phyloP scores from a whole-genome alignment of 2,113 vertebrate genomes.

The Serinus canaria region DNA sequence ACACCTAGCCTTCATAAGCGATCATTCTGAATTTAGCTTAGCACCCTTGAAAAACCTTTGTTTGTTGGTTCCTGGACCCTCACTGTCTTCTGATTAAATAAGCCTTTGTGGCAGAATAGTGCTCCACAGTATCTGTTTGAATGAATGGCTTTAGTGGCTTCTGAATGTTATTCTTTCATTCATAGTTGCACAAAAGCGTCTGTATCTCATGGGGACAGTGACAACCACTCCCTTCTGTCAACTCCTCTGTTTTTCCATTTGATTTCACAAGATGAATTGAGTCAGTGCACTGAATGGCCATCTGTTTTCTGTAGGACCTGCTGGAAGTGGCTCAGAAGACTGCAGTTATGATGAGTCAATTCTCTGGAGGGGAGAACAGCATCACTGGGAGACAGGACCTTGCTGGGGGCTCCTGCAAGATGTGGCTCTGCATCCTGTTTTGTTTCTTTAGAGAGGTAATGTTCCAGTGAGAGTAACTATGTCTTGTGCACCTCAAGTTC shows the following conservation, averaged over 20 bases:
- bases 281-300: neutral
- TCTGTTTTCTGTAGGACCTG: neutral
- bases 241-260: neutral
- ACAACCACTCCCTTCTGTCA: neutral
- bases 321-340: neutral
- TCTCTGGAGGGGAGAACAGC: neutral
- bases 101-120: neutral
- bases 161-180: conserved; percentile 7
- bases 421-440: neutral
- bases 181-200: neutral
- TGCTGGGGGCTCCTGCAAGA: neutral
- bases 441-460: neutral
- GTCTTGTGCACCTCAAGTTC: neutral
- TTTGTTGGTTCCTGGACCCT: neutral
- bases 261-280: neutral
- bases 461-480: neutral
- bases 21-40: neutral
- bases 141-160: neutral
- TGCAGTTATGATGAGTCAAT: neutral
- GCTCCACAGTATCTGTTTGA: neutral
- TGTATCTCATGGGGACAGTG: neutral
- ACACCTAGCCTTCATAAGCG: neutral
- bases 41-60: neutral
- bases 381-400: neutral
- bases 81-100: neutral